A percentile compares a stretch with the other conserved stretches of the same genome.
Evolutionary conservation across 2,888 invertebrate genomes (phyloP).

Genomic region (Lasioglossum vierecki): DNA sequence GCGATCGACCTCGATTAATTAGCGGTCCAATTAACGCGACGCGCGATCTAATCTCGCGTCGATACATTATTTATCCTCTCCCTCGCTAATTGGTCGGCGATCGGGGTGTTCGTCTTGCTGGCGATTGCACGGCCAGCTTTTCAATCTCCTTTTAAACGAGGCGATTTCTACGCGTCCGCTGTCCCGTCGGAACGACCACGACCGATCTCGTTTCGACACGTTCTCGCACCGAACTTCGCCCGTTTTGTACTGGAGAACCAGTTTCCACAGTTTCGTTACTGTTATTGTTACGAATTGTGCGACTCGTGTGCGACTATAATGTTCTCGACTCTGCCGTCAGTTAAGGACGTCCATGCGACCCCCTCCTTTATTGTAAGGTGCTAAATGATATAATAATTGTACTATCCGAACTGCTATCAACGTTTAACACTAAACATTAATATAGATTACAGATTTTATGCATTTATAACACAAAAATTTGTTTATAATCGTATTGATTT

Average conservation of each 20-base stretch:
- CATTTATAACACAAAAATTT: too few species aligned
- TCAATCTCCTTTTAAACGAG: slow-evolving; percentile 16
- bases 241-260: background rate
- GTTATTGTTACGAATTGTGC: background rate
- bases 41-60: slow-evolving; percentile 63
- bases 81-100: slow-evolving; percentile 62
- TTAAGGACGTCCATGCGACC: too few species aligned
- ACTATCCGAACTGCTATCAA: too few species aligned
- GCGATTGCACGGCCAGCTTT: slow-evolving; percentile 10
- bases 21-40: slow-evolving; percentile 72
- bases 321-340: too few species aligned
- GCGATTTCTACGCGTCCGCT: background rate
- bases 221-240: background rate
- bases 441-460: too few species aligned
- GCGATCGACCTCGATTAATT: slow-evolving; percentile 63
- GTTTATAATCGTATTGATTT: too few species aligned
- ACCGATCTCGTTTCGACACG: background rate
- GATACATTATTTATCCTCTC: slow-evolving; percentile 65
- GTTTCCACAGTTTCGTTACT: background rate
- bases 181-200: background rate
- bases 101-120: slow-evolving; percentile 39
- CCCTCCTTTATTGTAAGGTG: too few species aligned
- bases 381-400: too few species aligned
- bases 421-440: too few species aligned
- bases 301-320: too few species aligned